Evolutionary conservation across 2,888 invertebrate genomes (phyloP).

Genomic region (Heliconius ethilla): DNA sequence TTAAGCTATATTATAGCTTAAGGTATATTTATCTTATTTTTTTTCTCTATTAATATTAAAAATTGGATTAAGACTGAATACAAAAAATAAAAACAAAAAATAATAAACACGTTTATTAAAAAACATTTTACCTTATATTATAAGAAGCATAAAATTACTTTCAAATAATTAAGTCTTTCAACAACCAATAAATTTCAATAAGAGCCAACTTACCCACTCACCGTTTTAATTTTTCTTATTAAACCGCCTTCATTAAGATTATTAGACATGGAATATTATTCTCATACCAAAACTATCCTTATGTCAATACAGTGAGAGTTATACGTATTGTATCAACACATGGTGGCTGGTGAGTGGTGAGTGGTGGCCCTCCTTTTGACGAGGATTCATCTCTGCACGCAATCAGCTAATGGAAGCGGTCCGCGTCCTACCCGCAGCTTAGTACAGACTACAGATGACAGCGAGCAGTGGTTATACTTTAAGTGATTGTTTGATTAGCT

Average conservation of each 20-base stretch:
- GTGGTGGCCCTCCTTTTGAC: slow-evolving; percentile 39
- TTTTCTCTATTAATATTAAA: background rate
- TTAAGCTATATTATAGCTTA: background rate
- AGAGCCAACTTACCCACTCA: background rate
- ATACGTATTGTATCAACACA: slow-evolving; percentile 14
- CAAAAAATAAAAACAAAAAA: background rate
- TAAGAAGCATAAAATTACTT: too few species aligned
- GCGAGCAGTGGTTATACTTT: slow-evolving; percentile 10
- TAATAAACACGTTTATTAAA: background rate
- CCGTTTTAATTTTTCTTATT: background rate
- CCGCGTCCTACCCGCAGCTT: slow-evolving; percentile 24
- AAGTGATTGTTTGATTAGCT: slow-evolving; percentile 26
- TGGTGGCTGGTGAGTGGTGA: slow-evolving; percentile 17
- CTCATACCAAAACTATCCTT: slow-evolving; percentile 10
- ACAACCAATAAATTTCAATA: slow-evolving; percentile 1
- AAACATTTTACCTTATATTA: background rate
- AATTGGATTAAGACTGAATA: background rate
- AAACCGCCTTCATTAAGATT: background rate
- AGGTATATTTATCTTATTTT: background rate
- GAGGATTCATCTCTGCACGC: slow-evolving; percentile 41
- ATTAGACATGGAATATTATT: background rate
- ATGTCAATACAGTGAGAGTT: slow-evolving; percentile 25
- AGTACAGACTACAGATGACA: slow-evolving; percentile 18
- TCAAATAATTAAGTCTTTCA: background rate
- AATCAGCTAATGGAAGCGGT: slow-evolving; percentile 41